A percentile compares a stretch with the other conserved stretches of the same genome.
Conservation (phyloP, 92 coral and sea anemone genomes). For the Plumapathes pennacea region DNA sequence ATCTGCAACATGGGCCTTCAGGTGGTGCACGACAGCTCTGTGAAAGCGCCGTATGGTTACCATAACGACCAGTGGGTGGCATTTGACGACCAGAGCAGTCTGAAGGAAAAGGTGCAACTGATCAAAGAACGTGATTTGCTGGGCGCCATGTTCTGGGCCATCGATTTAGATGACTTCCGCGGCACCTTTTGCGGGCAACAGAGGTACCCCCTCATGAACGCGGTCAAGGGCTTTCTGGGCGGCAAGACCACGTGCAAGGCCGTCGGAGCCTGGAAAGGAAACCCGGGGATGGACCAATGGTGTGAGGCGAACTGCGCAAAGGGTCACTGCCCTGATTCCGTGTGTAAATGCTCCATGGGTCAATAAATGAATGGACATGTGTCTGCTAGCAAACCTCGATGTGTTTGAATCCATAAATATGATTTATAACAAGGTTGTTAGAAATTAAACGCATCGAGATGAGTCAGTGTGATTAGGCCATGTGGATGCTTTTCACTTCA, state of each 20-base stretch:
- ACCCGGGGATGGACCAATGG: conserved; percentile 4
- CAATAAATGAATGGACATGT: no score
- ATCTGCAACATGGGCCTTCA: conserved; percentile 55
- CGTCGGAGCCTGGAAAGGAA: no score
- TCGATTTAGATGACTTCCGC: conserved; percentile 74
- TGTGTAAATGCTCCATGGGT: neutral
- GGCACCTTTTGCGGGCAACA: conserved; percentile 59
- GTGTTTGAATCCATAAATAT: no score
- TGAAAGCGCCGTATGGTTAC: conserved; percentile 83
- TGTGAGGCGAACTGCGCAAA: conserved; percentile 1
- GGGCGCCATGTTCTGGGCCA: conserved; percentile 87
- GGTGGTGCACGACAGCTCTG: conserved; percentile 41
- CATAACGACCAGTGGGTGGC: conserved; percentile 72
- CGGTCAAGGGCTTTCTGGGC: no score
- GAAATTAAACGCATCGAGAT: no score
- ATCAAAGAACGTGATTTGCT: conserved; percentile 60
- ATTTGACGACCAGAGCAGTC: conserved; percentile 60
- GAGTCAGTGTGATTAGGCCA: no score
- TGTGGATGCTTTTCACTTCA: no score
- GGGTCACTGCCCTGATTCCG: conserved; percentile 6
- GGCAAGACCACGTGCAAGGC: no score
- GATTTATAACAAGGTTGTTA: no score
- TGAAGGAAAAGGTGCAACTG: conserved; percentile 56
- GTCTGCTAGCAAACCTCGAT: no score
- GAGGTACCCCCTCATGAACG: no score